phyloP scores from a whole-genome alignment of 2,797 vertebrate species.

The Pteropus rufus region DNA sequence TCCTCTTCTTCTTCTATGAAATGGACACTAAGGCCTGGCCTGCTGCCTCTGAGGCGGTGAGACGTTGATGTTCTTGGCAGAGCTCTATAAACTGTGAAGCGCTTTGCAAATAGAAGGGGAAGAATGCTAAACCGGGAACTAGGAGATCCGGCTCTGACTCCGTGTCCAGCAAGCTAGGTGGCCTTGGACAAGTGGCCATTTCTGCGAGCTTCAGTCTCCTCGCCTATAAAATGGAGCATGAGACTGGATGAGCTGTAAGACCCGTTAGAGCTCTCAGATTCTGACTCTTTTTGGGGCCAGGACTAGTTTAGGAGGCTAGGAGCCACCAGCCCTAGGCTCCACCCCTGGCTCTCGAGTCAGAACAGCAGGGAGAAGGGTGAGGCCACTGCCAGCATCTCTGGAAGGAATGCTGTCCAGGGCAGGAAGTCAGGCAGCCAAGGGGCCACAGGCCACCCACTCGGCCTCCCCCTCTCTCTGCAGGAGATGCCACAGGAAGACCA shows the following conservation, averaged over 20 bases:
- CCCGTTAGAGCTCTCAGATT: background rate
- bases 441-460: background rate
- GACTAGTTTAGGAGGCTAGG: background rate
- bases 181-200: background rate
- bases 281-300: background rate
- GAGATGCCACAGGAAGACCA: background rate
- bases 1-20: background rate
- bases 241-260: background rate
- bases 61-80: background rate
- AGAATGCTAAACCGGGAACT: background rate
- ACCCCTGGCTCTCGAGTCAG: background rate
- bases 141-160: background rate
- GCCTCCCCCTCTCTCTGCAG: background rate
- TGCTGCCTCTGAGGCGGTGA: background rate
- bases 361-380: background rate
- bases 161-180: background rate
- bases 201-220: background rate
- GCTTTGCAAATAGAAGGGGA: background rate
- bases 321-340: background rate
- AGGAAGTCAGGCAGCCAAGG: background rate
- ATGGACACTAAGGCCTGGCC: background rate
- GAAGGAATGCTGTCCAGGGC: too few relatives aligned
- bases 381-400: background rate
- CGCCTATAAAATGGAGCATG: background rate
- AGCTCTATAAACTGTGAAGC: background rate